Evolutionary conservation across 92 coral and sea anemone species (phyloP).

Genomic region (Porites divaricata): DNA sequence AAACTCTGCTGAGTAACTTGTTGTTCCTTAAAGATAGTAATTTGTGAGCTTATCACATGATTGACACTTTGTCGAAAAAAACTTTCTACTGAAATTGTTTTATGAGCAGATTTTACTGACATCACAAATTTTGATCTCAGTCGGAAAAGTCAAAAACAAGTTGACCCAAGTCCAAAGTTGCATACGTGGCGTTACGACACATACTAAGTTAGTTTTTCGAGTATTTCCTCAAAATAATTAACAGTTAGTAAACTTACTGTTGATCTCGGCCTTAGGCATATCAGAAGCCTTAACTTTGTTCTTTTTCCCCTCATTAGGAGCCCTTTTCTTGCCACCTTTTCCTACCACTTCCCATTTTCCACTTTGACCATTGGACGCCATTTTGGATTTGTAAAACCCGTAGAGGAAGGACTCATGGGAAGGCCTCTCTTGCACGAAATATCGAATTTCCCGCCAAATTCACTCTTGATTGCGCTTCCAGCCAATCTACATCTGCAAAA

Average conservation of each 20-base stretch:
- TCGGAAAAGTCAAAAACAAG: neutral
- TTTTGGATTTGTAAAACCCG: slow-evolving; percentile 52
- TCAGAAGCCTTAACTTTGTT: slow-evolving; percentile 79
- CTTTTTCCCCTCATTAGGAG: slow-evolving; percentile 75
- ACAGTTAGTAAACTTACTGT: slow-evolving; percentile 61
- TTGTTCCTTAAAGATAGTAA: neutral
- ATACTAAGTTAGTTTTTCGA: neutral
- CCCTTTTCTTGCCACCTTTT: slow-evolving; percentile 86
- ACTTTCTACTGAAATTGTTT: neutral
- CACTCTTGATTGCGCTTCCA: neutral
- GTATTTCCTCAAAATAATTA: neutral
- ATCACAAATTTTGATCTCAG: neutral
- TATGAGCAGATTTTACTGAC: neutral
- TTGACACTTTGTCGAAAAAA: neutral
- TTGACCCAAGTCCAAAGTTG: neutral
- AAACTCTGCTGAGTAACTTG: neutral
- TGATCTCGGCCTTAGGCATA: slow-evolving; percentile 79
- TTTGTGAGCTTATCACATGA: neutral
- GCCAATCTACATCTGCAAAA: neutral
- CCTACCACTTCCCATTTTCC: slow-evolving; percentile 99
- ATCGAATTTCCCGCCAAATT: slow-evolving; percentile 29
- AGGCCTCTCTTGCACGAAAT: neutral
- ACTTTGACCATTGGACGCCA: slow-evolving; percentile 75
- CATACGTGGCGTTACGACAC: slow-evolving; percentile 47
- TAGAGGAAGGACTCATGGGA: slow-evolving; percentile 26